A percentile compares a stretch with the other conserved stretches of the same genome.
phyloP scores from a whole-genome alignment of 2,888 invertebrate species.

The Hemithea aestivaria region DNA sequence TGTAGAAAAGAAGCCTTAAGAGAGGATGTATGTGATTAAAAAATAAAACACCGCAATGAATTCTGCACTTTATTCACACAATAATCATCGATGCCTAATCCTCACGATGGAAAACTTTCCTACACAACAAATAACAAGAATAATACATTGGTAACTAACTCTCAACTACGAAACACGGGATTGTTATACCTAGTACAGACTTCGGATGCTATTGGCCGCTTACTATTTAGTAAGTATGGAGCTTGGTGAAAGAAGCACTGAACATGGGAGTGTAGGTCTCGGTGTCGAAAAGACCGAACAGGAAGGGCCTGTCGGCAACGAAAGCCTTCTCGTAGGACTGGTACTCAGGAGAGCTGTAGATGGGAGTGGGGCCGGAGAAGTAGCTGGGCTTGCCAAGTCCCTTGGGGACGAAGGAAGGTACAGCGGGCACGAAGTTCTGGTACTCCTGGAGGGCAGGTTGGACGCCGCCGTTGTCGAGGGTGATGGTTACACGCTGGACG shows the following conservation, averaged over 20 bases:
- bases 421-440: constrained; percentile 3
- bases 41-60: no score
- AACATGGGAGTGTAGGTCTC: constrained; percentile 10
- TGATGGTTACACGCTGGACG: constrained; percentile 8
- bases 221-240: neutral
- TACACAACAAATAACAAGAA: no score
- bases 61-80: no score
- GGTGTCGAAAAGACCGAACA: constrained; percentile 15
- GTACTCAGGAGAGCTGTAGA: constrained; percentile 8
- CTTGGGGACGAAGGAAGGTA: neutral
- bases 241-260: constrained; percentile 4
- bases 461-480: constrained; percentile 12
- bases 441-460: constrained; percentile 5
- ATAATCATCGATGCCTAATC: no score
- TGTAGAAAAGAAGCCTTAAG: no score
- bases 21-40: no score
- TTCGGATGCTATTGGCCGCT: no score
- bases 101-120: no score
- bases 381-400: no score
- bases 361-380: neutral
- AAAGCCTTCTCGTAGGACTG: constrained; percentile 13
- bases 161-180: no score
- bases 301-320: constrained; percentile 22
- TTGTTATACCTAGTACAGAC: no score
- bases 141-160: no score